A percentile compares a stretch with the other conserved stretches of the same genome.
These are phyloP conservation scores for sheep (Ovis aries) DNA, from an alignment of 2,113 vertebrate species.

Conservation along the genomic window ARS-UI_Ramb_v3.0 NC_056054.1:183961501-183962000, in stretches of 20 bases:
- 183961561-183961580: not conserved
- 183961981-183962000: not conserved
- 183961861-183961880: not conserved
- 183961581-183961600: not conserved
- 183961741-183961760: not conserved
- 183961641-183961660: not conserved
- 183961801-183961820: not conserved
- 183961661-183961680: not conserved
- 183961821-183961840: not conserved
- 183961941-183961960: not conserved
- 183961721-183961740: not conserved
- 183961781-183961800: not conserved
- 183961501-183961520: not conserved
- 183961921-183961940: not conserved
- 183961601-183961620: not conserved
- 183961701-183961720: not conserved
- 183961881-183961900: not conserved
- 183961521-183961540: not conserved
- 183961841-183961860: not conserved
- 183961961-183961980: not conserved
- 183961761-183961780: not conserved
- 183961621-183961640: not conserved
- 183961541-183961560: not conserved
- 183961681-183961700: not conserved
- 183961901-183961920: not conserved